Evolutionary conservation across 1,140 invertebrate genomes (phyloP).

Genomic region (Lucilia cuprina): DNA sequence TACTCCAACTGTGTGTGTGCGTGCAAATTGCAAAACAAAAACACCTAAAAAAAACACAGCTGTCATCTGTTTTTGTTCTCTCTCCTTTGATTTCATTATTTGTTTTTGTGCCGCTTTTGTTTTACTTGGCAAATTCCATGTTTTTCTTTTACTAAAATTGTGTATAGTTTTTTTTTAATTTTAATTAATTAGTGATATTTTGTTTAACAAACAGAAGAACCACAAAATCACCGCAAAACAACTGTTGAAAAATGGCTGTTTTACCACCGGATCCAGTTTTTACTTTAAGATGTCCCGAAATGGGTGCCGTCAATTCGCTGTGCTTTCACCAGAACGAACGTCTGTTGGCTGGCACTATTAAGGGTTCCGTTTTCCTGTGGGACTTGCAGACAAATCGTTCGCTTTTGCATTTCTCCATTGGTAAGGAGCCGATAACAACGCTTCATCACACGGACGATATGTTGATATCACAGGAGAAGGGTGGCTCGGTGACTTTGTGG

Average conservation of each 20-base stretch:
- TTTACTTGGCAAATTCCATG: conserved; percentile 17
- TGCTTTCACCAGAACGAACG: conserved; percentile 71
- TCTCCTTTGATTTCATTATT: not conserved
- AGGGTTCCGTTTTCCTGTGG: conserved; percentile 75
- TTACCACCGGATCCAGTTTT: conserved; percentile 72
- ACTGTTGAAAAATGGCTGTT: conserved; percentile 63
- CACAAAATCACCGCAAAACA: not conserved
- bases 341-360: conserved; percentile 72
- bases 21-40: too few relatives aligned
- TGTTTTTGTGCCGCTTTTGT: conserved; percentile 17
- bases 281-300: conserved; percentile 70
- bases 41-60: not conserved
- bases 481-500: conserved; percentile 72
- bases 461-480: conserved; percentile 74
- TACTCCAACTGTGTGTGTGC: too few relatives aligned
- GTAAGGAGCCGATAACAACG: conserved; percentile 52
- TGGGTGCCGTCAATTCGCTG: conserved; percentile 72
- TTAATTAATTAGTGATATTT: conserved; percentile 13
- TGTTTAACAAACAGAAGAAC: not conserved
- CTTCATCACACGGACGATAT: conserved; percentile 61
- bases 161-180: conserved; percentile 1
- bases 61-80: not conserved
- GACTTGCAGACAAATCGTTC: conserved; percentile 68
- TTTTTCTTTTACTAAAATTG: conserved; percentile 12
- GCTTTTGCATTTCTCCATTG: conserved; percentile 53